Evolutionary conservation across 2,797 vertebrate genomes (phyloP).

Genomic region (Prunella strophiata): DNA sequence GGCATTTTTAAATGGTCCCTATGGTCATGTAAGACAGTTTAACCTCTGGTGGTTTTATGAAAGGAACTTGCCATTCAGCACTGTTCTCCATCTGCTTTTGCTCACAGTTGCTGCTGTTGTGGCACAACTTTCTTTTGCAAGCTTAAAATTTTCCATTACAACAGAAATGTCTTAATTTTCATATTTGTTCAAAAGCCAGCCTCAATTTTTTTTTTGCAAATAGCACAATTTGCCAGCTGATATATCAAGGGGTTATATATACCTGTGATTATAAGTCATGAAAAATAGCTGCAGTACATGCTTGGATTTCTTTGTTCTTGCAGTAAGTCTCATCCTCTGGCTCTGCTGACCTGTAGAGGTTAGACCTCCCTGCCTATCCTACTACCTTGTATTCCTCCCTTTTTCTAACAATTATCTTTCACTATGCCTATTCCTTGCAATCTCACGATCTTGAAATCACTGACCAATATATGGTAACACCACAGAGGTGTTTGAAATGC

Average conservation of each 20-base stretch:
- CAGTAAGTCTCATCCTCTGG: neutral
- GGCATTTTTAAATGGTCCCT: neutral
- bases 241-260: neutral
- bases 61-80: neutral
- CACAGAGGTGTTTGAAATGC: neutral
- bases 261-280: neutral
- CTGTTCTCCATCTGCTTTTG: constrained; percentile 16
- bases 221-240: neutral
- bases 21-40: neutral
- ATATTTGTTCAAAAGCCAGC: neutral
- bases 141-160: neutral
- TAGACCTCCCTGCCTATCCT: neutral
- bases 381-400: neutral
- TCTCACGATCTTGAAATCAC: neutral
- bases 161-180: neutral
- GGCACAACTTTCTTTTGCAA: neutral
- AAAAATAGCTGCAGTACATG: neutral
- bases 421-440: neutral
- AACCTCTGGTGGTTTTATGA: neutral
- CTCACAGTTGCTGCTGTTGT: neutral
- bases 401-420: neutral
- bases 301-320: neutral
- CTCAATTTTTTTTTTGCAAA: neutral
- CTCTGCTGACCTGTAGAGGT: neutral
- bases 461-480: neutral